These are phyloP conservation scores for Byasa hedistus DNA, from an alignment of 2,888 invertebrate species.

Conservation along the genomic window DNA sequence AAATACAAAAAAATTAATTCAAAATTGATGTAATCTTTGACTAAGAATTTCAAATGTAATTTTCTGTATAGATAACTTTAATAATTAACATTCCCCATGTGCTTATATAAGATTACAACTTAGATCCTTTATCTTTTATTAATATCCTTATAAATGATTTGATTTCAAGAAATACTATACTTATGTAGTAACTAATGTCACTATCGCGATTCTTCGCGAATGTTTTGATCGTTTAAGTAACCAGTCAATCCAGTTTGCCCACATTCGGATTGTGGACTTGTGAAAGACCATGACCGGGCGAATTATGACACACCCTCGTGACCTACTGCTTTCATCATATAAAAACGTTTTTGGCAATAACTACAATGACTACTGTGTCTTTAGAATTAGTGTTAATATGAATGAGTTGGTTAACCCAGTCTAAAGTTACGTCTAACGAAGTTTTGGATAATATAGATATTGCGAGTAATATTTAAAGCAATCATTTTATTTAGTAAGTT, in stretches of 20 bases:
- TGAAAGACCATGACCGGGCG: conserved; percentile 42
- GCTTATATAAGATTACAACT: no score
- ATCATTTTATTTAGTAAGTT: no score
- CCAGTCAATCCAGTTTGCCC: conserved; percentile 21
- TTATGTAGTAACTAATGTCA: not conserved
- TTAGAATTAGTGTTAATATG: not conserved
- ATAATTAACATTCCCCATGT: no score
- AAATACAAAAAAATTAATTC: no score
- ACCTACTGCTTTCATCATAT: conserved; percentile 35
- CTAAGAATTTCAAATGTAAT: no score
- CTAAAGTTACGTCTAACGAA: not conserved
- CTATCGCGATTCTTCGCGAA: conserved; percentile 1
- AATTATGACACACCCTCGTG: conserved; percentile 34
- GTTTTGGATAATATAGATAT: not conserved
- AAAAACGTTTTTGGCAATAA: conserved; percentile 20
- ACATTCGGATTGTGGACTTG: conserved; percentile 14
- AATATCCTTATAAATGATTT: no score
- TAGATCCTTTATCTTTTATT: no score
- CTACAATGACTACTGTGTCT: conserved; percentile 10
- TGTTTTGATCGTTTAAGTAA: conserved; percentile 12
- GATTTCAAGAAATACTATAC: no score
- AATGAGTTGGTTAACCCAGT: not conserved
- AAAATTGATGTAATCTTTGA: no score
- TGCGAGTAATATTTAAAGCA: no score
- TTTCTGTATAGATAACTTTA: no score